Evolutionary conservation across 2,888 invertebrate species (phyloP).

Genomic region (Odontocolon sp.): DNA sequence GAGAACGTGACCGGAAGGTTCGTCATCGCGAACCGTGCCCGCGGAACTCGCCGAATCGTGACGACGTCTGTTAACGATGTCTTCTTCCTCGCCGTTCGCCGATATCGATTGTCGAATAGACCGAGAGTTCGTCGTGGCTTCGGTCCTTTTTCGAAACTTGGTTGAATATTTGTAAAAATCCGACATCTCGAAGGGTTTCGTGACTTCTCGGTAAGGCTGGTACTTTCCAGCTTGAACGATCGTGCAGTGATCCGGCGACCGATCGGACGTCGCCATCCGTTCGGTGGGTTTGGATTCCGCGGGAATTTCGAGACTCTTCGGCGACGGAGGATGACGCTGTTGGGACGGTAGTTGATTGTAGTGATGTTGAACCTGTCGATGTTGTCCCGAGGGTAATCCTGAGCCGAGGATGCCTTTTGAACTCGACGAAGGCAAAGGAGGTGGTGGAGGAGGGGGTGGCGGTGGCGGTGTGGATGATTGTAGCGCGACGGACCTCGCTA

Average conservation of each 20-base stretch:
- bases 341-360: constrained; percentile 54
- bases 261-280: constrained; percentile 75
- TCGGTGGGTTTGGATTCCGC: constrained; percentile 83
- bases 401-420: constrained; percentile 35
- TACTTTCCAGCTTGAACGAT: constrained; percentile 94
- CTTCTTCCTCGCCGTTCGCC: constrained; percentile 40
- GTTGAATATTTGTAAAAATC: constrained; percentile 99
- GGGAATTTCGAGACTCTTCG: constrained; percentile 83
- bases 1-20: constrained; percentile 42
- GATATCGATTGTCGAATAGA: constrained; percentile 31
- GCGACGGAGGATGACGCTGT: constrained; percentile 74
- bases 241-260: constrained; percentile 88
- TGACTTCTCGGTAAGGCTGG: constrained; percentile 95
- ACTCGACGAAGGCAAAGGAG: constrained; percentile 51
- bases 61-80: constrained; percentile 13
- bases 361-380: constrained; percentile 41
- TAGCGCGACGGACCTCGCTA: constrained; percentile 24
- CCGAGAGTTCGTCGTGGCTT: constrained; percentile 58
- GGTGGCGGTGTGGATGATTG: constrained; percentile 41
- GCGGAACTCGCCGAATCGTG: constrained; percentile 42
- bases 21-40: not conserved
- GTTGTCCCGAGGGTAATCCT: not conserved
- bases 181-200: constrained; percentile 98
- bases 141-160: constrained; percentile 89
- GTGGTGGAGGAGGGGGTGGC: constrained; percentile 41